Evolutionary conservation across 1,140 invertebrate species (phyloP).

Genomic region (Bombus confusus): DNA sequence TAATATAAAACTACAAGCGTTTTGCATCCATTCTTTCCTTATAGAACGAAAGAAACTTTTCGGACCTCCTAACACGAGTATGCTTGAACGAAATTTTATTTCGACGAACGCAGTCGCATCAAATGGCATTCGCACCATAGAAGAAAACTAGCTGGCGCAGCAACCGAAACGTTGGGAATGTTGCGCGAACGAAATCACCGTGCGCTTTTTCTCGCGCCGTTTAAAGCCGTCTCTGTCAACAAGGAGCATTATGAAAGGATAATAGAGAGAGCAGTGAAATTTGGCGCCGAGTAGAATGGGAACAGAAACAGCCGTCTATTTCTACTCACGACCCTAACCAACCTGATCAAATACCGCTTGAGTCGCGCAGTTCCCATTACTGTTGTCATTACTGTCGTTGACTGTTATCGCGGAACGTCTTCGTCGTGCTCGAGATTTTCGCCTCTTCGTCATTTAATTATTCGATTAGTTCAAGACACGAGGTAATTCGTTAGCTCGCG

Average conservation of each 20-base stretch:
- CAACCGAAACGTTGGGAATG: neutral
- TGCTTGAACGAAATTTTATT: no score
- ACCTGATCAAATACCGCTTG: slow-evolving; percentile 78
- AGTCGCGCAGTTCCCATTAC: slow-evolving; percentile 69
- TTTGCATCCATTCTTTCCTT: no score
- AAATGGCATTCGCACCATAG: neutral
- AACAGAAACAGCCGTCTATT: slow-evolving; percentile 79
- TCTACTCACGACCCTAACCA: slow-evolving; percentile 73
- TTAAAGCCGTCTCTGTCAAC: slow-evolving; percentile 55
- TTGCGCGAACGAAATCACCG: neutral
- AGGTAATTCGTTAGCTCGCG: no score
- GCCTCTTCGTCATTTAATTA: neutral
- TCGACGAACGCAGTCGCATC: no score
- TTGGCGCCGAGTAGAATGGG: slow-evolving; percentile 77
- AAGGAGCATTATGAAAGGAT: slow-evolving; percentile 56
- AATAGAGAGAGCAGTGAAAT: slow-evolving; percentile 70
- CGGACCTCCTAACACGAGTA: no score
- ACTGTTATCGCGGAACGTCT: slow-evolving; percentile 49
- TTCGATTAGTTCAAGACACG: neutral
- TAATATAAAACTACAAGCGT: no score
- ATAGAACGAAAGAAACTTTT: no score
- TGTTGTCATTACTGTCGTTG: slow-evolving; percentile 58
- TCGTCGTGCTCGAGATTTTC: neutral
- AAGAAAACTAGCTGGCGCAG: accelerated
- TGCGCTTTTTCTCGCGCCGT: slow-evolving; percentile 37